Base-by-base conservation (phyloP, 1,140 invertebrate genomes). In the Bombus soroeensis region DNA sequence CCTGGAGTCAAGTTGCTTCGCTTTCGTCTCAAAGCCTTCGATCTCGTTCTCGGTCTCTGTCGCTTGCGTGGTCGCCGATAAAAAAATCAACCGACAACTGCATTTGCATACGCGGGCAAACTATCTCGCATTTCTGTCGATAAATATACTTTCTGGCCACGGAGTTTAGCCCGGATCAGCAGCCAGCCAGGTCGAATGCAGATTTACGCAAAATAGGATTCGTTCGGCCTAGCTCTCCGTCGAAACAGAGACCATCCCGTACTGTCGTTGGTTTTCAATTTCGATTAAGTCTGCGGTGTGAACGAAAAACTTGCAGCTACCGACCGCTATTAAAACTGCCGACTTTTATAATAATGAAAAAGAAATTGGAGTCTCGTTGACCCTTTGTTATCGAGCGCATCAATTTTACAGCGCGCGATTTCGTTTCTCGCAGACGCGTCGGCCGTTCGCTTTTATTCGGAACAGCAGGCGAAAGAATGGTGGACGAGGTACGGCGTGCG, bases 201-300 rank as follows among this genome's bases (percentile, higher is more conserved):
- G 92, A 94, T 93, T 93, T 92, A 93, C 91, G 91, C 89, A 91
- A 93, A 93, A 93, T 91, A 92, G 91, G 88, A 92, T 92, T 92
- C 89, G 74, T 15, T 5, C 34, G 37, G 68, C 34, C 32, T 13
- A n/a, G 37, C 39, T 28, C 39, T 15, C 4, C 22, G 34, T 10
- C 64, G 64, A 75, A 74, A 57, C 47, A 3, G 15, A 22, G 32
- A 1, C 59, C 32, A 10, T 2, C 12, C 2, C 43, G 1, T 39
- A n/a, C 28, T 39, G 32, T 41, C 37, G 57, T 41, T 37, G 25
- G 18, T 28, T 62, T 76, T 59, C 74, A 59, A 76, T 59, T 39
- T 76, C 71, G 39, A 72, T 72, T 57, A 75, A 75, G 34, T 37
- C 47, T 34, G 12, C 32, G 32, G 2, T 2, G 1, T 57, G 57